Base-by-base conservation (phyloP, 2,888 invertebrate genomes). In the Nephrocerus scutellatus region DNA sequence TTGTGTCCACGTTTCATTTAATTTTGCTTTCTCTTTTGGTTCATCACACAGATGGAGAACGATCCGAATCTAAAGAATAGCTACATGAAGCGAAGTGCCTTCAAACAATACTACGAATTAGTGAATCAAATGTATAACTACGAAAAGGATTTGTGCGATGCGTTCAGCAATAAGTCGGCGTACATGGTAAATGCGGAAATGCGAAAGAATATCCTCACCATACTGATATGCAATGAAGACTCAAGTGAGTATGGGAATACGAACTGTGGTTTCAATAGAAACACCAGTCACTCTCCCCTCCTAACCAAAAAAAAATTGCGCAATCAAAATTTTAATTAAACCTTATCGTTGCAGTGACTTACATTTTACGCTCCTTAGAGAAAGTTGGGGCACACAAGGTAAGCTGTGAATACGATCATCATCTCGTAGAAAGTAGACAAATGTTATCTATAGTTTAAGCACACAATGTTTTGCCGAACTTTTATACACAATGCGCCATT, bases 101-200 rank as follows among this genome's bases (percentile, higher is more conserved):
- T 88, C 54, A 69, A 77, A n/a, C 80, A 82, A 46, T 92, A 92
- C 62, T 75, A 84, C 46, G 73, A 74, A 6, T 72, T 90, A 16
- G 84, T 83, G 0, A 83, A 81, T 53, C 70, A 77, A 24, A 78
- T 92, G 70, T 84, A 79, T 54, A 70, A 73, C 2, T 91, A 80
- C 55, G 89, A 91, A 62, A 79, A 83, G 19, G 54, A 59, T 0
- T 82, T 82, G 53, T 86, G 77, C 52, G 76, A 76, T 23, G 73
- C 76, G n/a, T 92, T 87, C 81, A 66, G 77, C 13, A 70, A 75
- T 2, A 73, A 71, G 7, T 80, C 84, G 0, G 74, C 78, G 0
- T 70, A 72, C 3, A 70, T 77, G 9, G 75, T 87, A 3, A 79
- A 80, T 25, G 74, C 72, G 20, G 74, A 79, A 25, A 77, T 87